Evolutionary conservation across 2,113 vertebrate genomes (phyloP), one percentile per base, ranked within the genome.

Genomic region (Sinocyclocheilus maitianheensis): DNA sequence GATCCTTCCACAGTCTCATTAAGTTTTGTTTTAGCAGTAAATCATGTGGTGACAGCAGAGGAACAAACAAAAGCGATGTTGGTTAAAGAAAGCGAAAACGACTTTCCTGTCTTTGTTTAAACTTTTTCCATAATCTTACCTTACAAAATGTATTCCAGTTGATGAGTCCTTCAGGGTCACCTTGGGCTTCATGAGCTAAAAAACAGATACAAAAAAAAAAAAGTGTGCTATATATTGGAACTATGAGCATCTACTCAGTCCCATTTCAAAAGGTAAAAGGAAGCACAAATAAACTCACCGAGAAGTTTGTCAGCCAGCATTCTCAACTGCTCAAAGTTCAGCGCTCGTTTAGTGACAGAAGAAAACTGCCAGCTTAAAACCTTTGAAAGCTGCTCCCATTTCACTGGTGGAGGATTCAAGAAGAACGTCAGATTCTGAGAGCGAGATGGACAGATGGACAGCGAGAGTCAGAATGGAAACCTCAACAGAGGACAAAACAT

Each of bases 281-380:
- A 74, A 74, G 2, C 40, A 43, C 20, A 43, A 6, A 53, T 51
- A n/a, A 20, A 11, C 94, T 92, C 74, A 95, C 95, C 93, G 10
- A 93, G 89, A 12, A 95, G 58, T 86, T 93, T 95, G 58, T 91
- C 90, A 72, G 85, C 92, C 0, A 96, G 92, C 89, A 87, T 94
- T 90, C 51, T 94, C 85, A 98, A 94, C 84, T 99, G 98, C 62
- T 97, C 93, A 22, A 91, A 72, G 13, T 96, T 95, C 6, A 99
- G 97, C 51, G 92, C 96, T 78, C 96, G 94, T 74, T 97, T 95
- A 30, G 97, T 97, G 79, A 96, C 91, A 0, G 97, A 96, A 13
- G 96, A 94, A 92, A 99, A 99, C 92, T 99, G 98, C 97, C 98
- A 99, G 8, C 96, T 97, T 67, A 99, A 94, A 14, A 96, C 95